phyloP scores from a whole-genome alignment of 2,888 invertebrate species.

The Amiota communis region DNA sequence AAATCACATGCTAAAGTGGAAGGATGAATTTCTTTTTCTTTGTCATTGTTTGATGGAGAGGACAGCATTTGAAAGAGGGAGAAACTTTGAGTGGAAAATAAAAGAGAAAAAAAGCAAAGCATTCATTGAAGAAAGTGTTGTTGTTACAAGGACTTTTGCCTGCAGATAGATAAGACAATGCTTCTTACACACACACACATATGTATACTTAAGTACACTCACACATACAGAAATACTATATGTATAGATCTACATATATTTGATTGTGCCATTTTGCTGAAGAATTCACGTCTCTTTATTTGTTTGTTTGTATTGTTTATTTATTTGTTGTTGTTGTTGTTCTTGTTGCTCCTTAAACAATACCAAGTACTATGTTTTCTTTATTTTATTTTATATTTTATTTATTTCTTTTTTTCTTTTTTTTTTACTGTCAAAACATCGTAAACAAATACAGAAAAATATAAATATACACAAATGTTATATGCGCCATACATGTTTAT shows the following conservation, averaged over 20 bases:
- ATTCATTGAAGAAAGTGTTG: constrained; percentile 13
- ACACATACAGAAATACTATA: neutral
- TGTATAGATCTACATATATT: too few relatives aligned
- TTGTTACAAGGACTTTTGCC: constrained; percentile 7
- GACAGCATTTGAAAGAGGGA: too few relatives aligned
- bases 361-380: constrained; percentile 1
- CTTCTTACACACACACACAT: neutral
- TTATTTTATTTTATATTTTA: constrained; percentile 6
- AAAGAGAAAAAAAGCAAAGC: neutral
- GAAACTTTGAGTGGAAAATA: neutral
- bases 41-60: too few relatives aligned
- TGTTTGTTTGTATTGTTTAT: neutral
- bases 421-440: constrained; percentile 18
- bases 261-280: neutral
- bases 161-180: constrained; percentile 3
- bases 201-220: neutral
- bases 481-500: constrained; percentile 12
- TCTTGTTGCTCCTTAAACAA: neutral
- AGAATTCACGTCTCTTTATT: neutral
- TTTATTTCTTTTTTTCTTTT: constrained; percentile 5
- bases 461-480: constrained; percentile 3
- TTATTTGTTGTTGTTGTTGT: too few relatives aligned
- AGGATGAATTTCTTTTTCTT: too few relatives aligned
- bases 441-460: constrained; percentile 15
- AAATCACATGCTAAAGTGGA: neutral